Conservation (phyloP, 2,113 vertebrate species). For the Lepisosteus osseus region DNA sequence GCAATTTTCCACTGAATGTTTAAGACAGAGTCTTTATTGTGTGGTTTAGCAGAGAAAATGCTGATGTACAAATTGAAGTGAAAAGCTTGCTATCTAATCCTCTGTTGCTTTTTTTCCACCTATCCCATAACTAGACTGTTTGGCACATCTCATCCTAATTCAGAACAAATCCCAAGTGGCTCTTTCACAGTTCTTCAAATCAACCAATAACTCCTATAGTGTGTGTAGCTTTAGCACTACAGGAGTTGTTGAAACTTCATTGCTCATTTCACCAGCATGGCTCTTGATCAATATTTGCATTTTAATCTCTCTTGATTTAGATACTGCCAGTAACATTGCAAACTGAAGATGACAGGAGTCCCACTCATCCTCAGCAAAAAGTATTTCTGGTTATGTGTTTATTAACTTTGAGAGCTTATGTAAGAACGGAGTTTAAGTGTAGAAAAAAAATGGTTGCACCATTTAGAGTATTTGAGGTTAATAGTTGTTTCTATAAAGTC, state of each 20-base stretch:
- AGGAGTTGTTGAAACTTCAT: neutral
- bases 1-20: constrained; percentile 62
- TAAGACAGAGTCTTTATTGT: constrained; percentile 49
- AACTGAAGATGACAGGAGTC: neutral
- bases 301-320: constrained; percentile 3
- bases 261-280: neutral
- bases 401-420: too few species aligned
- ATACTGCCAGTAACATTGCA: neutral
- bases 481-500: too few species aligned
- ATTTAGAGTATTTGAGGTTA: too few species aligned
- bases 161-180: constrained; percentile 45
- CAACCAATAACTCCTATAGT: constrained; percentile 36
- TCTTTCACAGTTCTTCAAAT: constrained; percentile 23
- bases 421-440: too few species aligned
- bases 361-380: too few species aligned
- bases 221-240: constrained; percentile 4
- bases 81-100: constrained; percentile 72
- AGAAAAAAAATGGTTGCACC: too few species aligned
- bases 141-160: constrained; percentile 43
- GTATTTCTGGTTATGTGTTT: too few species aligned
- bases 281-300: constrained; percentile 12
- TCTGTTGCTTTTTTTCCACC: constrained; percentile 51
- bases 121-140: constrained; percentile 53
- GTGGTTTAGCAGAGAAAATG: constrained; percentile 49
- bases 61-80: constrained; percentile 74